Evolutionary conservation across 2,888 invertebrate genomes (phyloP), one percentile per base, ranked within the genome.

Genomic region (Plebejus argus): DNA sequence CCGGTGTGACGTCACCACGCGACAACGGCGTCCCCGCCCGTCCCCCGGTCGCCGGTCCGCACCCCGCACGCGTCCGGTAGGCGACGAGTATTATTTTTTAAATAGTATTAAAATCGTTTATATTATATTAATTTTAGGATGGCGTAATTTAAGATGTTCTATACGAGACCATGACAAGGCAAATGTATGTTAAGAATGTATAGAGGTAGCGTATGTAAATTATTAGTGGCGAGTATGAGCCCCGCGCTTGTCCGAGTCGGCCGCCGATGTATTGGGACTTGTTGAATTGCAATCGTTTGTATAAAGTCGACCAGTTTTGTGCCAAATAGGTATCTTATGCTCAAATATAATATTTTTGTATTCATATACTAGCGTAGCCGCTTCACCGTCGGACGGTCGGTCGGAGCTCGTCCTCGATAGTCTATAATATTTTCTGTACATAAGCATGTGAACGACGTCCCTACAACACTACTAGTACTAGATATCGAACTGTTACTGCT

Each of bases 121-220:
- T 87, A 87, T 86, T 88, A 86, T 89, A 86, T 82, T 85, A 88
- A 87, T 85, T 86, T 82, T 92, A 93, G 92, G 94, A 93, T 93
- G 93, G 93, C 93, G 92, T 93, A 90, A 87, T 90, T 86, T 91
- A 90, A 92, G 92, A 89, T 91, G 91, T 92, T 92, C 90, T 86
- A 86, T 88, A 88, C 82, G 90, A 88, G 87, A 90, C 89, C 93
- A 92, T 93, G 94, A 93, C 93, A 93, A 91, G 90, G 89, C 88
- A 87, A 86, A 88, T 90, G 90, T 84, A 86, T 85, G 81, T 82
- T 84, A 84, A 85, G 84, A 84, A 86, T 88, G 89, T 88, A 89
- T 87, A 85, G 84, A 83, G 84, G 85, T 85, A 80, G 83, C 85
- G 85, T 85, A 86, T 90, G 88, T 91, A 88, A 89, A 88, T 88